Evolutionary conservation across 1,140 invertebrate genomes (phyloP), one percentile per base, ranked within the genome.

Genomic region (Drosophila teissieri): DNA sequence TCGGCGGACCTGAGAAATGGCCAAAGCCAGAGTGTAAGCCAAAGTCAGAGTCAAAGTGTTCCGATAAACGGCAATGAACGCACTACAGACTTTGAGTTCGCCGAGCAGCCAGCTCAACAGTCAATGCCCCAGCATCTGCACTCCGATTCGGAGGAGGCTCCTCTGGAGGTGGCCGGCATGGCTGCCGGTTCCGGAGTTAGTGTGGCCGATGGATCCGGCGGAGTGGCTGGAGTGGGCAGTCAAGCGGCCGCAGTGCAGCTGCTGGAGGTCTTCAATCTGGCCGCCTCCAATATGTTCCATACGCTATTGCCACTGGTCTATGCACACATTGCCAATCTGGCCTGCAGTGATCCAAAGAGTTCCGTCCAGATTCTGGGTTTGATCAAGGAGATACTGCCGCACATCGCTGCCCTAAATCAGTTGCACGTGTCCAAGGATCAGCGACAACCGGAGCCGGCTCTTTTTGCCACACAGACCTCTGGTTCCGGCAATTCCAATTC

Each of bases 281-380:
- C 79, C n/a, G 83, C 91, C 45, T 91, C 92, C 2, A 92, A 93
- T 69, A 92, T 96, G 42, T 94, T 96, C 27, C 95, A 94, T 14
- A 96, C 95, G 24, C 93, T 98, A 14, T 83, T 98, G 67, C 97
- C 97, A 31, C 92, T 97, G 22, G 94, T 96, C 54, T 94, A 97
- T 88, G 95, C 96, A 14, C 96, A 97, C 91, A 95, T 97, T 44
- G 96, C 95, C 86, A 95, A 96, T 14, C 93, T 97, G 37, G 96
- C 96, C 36, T 95, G 95, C 48, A 96, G 95, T 46, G 96, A 98
- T 93, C 96, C 96, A 3, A 95, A 96, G 96, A 97, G 97, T 90
- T 97, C 97, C 12, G 97, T 99, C 12, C 96, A 98, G 92, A 95
- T 99, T 15, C 93, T 99, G n/a, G 95, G 95, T 34, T 93, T 98